Evolutionary conservation across 1,140 invertebrate genomes (phyloP), one percentile per base, ranked within the genome.

Genomic region (Hormaphis cornu): DNA sequence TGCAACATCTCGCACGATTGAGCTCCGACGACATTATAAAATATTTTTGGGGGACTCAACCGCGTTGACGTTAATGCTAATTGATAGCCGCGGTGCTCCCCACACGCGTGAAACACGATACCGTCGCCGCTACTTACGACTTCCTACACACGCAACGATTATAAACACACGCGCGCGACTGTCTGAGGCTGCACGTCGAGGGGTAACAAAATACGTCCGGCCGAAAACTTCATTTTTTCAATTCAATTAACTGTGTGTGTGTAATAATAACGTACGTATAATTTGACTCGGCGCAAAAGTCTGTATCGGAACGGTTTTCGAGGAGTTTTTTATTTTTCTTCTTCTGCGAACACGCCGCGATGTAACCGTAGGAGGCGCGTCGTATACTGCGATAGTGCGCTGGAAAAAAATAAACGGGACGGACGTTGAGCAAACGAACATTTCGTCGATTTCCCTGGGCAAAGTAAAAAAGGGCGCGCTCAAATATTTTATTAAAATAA

Each of bases 1-100:
- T n/a, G n/a, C n/a, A n/a, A n/a, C n/a, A n/a, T n/a, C 20, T 40
- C n/a, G 54, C 54, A 58, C 54, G 33, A 58, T 58, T 37, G n/a
- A n/a, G 22, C 61, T 50, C 61, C 44, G 61, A 66, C 33, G 48
- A 16, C n/a, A 44, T 66, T 50, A 22, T 37, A 63, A n/a, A 33
- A n/a, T n/a, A 33, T 48, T 66, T 63, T 66, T 24, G 61, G 61
- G 18, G 40, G 50, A 50, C 50, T 66, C 24, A 48, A 42, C 42
- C 28, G 26, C n/a, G 40, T 61, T 66, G 61, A 66, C 61, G 18
- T 66, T 66, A 66, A 66, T 50, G 61, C 61, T 66, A 66, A 66
- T 66, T 46, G 61, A 66, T 66, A 48, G 61, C 61, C 26, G 18
- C 44, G 10, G n/a, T n/a, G 24, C 52, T 54, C 54, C 10, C 20